Base-by-base conservation (phyloP, 2,888 invertebrate genomes). In the Melikaiella ostensackeni region DNA sequence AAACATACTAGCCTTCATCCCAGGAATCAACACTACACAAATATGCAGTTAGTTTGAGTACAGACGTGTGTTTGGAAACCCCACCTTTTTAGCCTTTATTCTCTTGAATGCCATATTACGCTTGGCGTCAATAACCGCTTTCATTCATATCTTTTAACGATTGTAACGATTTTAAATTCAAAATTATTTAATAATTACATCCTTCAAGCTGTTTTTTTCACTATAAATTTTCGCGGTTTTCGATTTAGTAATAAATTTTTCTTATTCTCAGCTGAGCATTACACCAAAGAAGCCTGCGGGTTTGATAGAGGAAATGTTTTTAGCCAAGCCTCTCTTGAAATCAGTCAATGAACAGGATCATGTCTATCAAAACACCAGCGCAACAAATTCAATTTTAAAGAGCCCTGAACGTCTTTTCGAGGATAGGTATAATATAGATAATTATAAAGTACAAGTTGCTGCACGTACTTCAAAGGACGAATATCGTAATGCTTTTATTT, bases 301-400 rank as follows among this genome's bases (percentile, higher is more conserved):
- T 35, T 88, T 90, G 0, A 80, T 91, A 33, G 90, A 91, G 82
- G 85, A 91, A 24, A 89, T 91, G 84, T 89, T 89, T 77, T 77
- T 86, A 57, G 82, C 86, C 0, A 86, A 82, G 50, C 35, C 81
- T 62, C 78, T 64, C 27, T 55, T 66, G 24, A 11, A 21, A 30
- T 19, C 46, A 21, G 46, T 73, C 30, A 77, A 76, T 50, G 55
- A 75, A 46, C 79, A 70, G 57, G 76, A 80, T 19, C 74, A 24
- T 0, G 80, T 66, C n/a, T 73, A 80, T 8, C 46, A 80, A 46
- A 81, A 35, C 35, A 79, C 82, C 2, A 83, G 75, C 19, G 76
- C 79, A 13, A 27, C 79, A 8, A 84, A 46, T 80, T 81, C 84
- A 27, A 46, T 80, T 33, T 75, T 79, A 30, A 80, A 81, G 59